Percentiles rank a stretch among this genome's conserved stretches.
Conservation (phyloP, 92 coral and sea anemone genomes). For the Epizoanthus scotinus region DNA sequence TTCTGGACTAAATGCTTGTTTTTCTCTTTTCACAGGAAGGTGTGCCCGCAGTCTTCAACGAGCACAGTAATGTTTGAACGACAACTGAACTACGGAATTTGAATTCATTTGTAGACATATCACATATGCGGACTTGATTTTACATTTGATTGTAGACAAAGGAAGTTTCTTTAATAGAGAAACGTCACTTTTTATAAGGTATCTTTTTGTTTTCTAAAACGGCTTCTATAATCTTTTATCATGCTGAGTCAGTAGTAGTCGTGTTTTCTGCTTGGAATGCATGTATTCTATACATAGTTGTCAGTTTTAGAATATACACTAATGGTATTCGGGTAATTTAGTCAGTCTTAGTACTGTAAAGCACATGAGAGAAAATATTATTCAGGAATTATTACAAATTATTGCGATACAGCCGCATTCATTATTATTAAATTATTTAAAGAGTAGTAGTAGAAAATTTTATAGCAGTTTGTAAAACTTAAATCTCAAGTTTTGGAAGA, state of each 20-base stretch:
- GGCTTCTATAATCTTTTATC: not conserved
- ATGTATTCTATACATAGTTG: no score
- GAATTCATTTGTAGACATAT: not conserved
- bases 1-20: not conserved
- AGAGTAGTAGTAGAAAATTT: not conserved
- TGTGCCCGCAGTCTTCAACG: conserved; percentile 58
- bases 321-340: no score
- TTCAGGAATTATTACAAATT: conserved; percentile 14
- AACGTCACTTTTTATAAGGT: not conserved
- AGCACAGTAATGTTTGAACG: conserved; percentile 60
- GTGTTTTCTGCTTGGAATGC: no score
- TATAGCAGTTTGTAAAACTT: conserved; percentile 1
- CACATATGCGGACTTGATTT: not conserved
- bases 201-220: not conserved
- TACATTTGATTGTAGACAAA: conserved; percentile 25
- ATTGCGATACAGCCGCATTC: not conserved
- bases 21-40: conserved; percentile 36
- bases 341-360: no score
- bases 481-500: conserved; percentile 18
- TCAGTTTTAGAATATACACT: no score
- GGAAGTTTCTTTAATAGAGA: conserved; percentile 6
- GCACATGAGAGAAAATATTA: not conserved
- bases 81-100: conserved; percentile 5
- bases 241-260: no score
- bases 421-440: not conserved